phyloP scores from a whole-genome alignment of 1,140 invertebrate genomes.

The Cydia fagiglandana region DNA sequence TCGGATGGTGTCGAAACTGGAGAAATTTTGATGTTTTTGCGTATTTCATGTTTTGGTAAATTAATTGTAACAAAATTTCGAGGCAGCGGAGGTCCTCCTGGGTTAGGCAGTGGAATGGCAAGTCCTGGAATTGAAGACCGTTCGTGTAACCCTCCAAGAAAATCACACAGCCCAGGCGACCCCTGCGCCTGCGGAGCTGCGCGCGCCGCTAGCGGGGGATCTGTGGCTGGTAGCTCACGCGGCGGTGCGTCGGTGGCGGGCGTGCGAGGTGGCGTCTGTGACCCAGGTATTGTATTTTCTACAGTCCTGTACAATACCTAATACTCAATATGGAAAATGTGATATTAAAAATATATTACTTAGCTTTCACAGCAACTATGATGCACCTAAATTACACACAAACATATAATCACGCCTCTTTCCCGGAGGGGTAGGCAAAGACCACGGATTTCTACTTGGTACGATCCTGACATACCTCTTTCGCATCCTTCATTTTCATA shows the following conservation, averaged over 20 bases:
- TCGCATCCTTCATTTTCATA: too few relatives aligned
- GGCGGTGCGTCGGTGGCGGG: too few relatives aligned
- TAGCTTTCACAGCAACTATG: too few relatives aligned
- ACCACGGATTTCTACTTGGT: too few relatives aligned
- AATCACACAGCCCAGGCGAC: slow-evolving; percentile 56
- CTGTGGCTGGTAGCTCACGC: slow-evolving; percentile 33
- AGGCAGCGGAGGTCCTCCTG: slow-evolving; percentile 53
- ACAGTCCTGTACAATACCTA: too few relatives aligned
- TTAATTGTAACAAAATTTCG: slow-evolving; percentile 84
- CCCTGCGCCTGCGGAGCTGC: slow-evolving; percentile 65
- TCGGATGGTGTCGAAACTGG: slow-evolving; percentile 69
- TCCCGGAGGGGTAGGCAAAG: too few relatives aligned
- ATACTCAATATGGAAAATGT: too few relatives aligned
- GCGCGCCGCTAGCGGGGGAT: slow-evolving; percentile 31
- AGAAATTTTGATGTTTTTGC: slow-evolving; percentile 79
- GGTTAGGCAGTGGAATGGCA: slow-evolving; percentile 41
- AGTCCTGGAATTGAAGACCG: slow-evolving; percentile 53
- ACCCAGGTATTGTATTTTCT: slow-evolving; percentile 47
- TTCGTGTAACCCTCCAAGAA: slow-evolving; percentile 58
- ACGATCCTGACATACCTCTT: too few relatives aligned
- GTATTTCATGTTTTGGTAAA: slow-evolving; percentile 83
- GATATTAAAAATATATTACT: too few relatives aligned
- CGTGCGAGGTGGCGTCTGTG: slow-evolving; percentile 45
- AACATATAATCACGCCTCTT: too few relatives aligned
- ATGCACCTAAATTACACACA: too few relatives aligned